These are phyloP conservation scores for Siniperca knerii DNA, from an alignment of 2,113 vertebrate species.

Conservation along the genomic window DNA sequence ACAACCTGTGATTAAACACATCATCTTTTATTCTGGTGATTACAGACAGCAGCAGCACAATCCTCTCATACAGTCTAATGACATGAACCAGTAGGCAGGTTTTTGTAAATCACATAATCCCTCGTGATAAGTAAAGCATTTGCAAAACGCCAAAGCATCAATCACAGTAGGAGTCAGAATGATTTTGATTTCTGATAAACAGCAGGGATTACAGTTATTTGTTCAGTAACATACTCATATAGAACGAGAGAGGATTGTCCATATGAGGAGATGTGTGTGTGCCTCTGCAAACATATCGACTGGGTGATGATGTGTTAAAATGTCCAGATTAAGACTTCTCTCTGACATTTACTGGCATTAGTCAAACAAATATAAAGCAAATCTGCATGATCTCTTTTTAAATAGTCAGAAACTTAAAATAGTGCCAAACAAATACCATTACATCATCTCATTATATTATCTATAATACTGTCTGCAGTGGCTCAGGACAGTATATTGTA, in stretches of 20 bases:
- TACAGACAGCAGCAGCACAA: constrained; percentile 55
- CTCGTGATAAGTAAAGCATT: constrained; percentile 63
- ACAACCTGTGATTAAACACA: constrained; percentile 63
- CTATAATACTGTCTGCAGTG: constrained; percentile 1
- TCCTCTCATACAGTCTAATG: constrained; percentile 62
- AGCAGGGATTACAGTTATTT: constrained; percentile 62
- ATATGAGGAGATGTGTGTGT: background rate
- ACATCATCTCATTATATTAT: constrained; percentile 26
- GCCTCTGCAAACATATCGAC: constrained; percentile 9
- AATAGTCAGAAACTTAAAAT: constrained; percentile 62
- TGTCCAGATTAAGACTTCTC: constrained; percentile 51
- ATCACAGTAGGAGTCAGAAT: constrained; percentile 61
- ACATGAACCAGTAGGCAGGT: constrained; percentile 59
- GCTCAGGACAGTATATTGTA: background rate
- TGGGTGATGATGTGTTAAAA: constrained; percentile 39
- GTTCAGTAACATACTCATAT: constrained; percentile 40
- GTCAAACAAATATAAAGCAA: constrained; percentile 49
- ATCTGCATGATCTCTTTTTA: constrained; percentile 66
- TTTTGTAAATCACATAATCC: constrained; percentile 74
- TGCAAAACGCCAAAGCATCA: constrained; percentile 64
- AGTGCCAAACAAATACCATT: constrained; percentile 36
- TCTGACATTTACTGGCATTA: constrained; percentile 68
- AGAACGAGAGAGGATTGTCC: constrained; percentile 25
- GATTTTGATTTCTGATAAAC: constrained; percentile 73
- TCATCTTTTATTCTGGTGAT: constrained; percentile 52